Base-by-base conservation (phyloP, 2,888 invertebrate genomes). In the Drosophila mimica region DNA sequence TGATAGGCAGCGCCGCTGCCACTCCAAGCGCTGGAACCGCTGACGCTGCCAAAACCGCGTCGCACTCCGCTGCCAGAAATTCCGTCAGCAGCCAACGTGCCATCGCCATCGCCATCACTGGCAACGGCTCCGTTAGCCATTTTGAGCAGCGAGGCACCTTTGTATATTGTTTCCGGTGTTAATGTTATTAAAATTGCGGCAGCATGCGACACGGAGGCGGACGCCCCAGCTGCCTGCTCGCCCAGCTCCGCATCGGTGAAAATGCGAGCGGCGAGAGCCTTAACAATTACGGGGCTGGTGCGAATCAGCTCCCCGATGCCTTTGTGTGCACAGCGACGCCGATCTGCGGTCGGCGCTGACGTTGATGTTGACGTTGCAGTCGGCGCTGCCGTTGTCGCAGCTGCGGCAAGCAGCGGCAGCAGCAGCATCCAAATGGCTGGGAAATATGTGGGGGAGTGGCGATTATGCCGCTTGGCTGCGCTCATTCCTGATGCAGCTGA, bases 121-220 rank as follows among this genome's bases (percentile, higher is more conserved):
- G 58, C 46, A 33, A 56, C 65, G 20, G 66, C 82, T 57, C 91
- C 89, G 34, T 89, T 83, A 63, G 91, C 88, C 73, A 91, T 88
- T 88, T 93, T 93, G 70, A 93, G 78, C 59, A 91, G 70, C 46
- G 93, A 93, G 54, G 93, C 92, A 49, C 93, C 93, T 86, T 93
- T 93, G 89, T 93, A 93, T 82, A 93, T 91, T 70, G 93, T 93
- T 86, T 92, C 92, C 73, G 93, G 93, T 82, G 93, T 92, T 91
- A 93, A 92, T 88, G 93, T 92, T 88, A 93, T 93, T 91, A 92
- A 91, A 91, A 92, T 89, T 76, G 91, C 83, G 75, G 88, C 83
- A 73, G 73, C 54, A 61, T 64, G 49, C 46, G 82, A 49, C 15
- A 66, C 59, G 38, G 74, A 59, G 66, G 67, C 56, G 61, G 48